Percentiles rank a stretch among this genome's conserved stretches.
phyloP scores from a whole-genome alignment of 2,113 vertebrate species.

The Myrmecobius fasciatus region DNA sequence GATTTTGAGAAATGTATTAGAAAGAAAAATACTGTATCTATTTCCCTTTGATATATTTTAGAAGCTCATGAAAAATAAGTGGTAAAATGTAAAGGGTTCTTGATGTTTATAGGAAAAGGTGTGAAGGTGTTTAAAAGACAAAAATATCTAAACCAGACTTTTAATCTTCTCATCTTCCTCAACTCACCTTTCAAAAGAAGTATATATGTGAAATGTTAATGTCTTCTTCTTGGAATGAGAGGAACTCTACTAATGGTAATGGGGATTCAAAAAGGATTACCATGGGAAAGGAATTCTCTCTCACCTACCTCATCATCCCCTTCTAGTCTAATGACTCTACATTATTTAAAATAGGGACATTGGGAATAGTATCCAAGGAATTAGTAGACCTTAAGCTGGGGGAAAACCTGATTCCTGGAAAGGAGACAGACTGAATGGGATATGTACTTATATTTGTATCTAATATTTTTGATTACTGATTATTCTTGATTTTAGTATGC shows the following conservation, averaged over 20 bases:
- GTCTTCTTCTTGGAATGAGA: slow-evolving; percentile 29
- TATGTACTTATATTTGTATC: too few relatives aligned
- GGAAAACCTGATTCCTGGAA: not conserved
- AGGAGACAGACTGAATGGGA: not conserved
- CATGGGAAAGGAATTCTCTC: slow-evolving; percentile 16
- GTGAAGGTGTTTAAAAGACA: slow-evolving; percentile 16
- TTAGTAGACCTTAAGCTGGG: not conserved
- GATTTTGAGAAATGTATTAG: slow-evolving; percentile 45
- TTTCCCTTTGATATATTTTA: slow-evolving; percentile 60
- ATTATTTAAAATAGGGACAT: not conserved
- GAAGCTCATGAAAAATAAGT: slow-evolving; percentile 72
- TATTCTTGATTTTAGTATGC: not conserved
- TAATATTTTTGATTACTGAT: not conserved
- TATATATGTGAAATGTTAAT: slow-evolving; percentile 62
- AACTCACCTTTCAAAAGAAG: slow-evolving; percentile 33
- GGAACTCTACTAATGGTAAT: not conserved
- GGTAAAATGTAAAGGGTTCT: slow-evolving; percentile 5
- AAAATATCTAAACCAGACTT: slow-evolving; percentile 41
- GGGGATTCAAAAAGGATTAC: not conserved
- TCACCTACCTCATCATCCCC: not conserved
- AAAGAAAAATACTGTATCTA: slow-evolving; percentile 28
- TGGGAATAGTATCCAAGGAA: not conserved
- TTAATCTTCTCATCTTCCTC: slow-evolving; percentile 46
- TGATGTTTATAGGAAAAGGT: slow-evolving; percentile 55
- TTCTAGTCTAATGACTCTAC: not conserved